phyloP scores from a whole-genome alignment of 2,113 vertebrate species.

The Pseudorasbora parva region DNA sequence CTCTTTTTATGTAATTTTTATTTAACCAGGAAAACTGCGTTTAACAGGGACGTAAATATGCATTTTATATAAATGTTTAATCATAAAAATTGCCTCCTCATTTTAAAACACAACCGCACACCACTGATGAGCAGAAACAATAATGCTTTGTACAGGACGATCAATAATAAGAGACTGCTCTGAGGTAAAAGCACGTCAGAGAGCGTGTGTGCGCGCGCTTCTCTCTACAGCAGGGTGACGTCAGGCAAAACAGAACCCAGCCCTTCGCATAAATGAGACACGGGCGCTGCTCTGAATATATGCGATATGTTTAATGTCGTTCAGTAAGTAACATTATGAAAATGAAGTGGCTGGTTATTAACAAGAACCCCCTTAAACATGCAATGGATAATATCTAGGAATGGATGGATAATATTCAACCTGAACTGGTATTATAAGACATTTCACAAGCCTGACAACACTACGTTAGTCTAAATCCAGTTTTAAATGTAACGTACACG shows the following conservation, averaged over 20 bases:
- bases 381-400: neutral
- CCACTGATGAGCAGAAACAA: neutral
- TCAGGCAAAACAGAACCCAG: slow-evolving; percentile 48
- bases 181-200: neutral
- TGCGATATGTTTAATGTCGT: neutral
- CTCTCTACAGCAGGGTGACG: slow-evolving; percentile 51
- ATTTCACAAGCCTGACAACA: neutral
- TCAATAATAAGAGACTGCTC: neutral
- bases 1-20: no score
- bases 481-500: neutral
- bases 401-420: no score
- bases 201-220: neutral
- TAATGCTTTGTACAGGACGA: neutral
- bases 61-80: no score
- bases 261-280: slow-evolving; percentile 41
- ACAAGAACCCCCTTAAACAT: neutral
- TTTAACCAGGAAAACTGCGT: no score
- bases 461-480: no score
- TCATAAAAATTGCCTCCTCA: no score
- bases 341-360: neutral
- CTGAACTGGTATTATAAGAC: neutral
- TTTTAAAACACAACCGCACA: no score
- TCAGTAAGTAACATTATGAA: neutral
- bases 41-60: no score
- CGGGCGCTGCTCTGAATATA: slow-evolving; percentile 9